Conservation (phyloP, 2,888 invertebrate genomes). For the Eilema griseolum region DNA sequence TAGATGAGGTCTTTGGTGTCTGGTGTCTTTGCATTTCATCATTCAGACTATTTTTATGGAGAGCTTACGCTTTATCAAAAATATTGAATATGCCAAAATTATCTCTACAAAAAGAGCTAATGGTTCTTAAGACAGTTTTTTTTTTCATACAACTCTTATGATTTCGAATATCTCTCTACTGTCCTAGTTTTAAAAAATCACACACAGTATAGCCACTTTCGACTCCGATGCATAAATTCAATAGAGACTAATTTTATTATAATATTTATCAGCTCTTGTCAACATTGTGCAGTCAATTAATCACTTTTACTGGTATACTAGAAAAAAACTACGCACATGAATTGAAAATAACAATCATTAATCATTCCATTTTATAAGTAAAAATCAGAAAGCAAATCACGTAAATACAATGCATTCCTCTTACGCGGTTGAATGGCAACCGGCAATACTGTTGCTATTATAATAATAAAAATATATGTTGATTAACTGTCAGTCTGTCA, state of each 20-base stretch:
- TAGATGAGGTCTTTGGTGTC: too few relatives aligned
- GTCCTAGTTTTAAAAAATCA: too few relatives aligned
- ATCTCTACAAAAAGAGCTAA: too few relatives aligned
- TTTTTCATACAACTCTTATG: too few relatives aligned
- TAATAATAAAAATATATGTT: background rate
- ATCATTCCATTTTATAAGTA: slow-evolving; percentile 12
- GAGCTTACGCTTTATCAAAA: too few relatives aligned
- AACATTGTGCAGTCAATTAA: slow-evolving; percentile 11
- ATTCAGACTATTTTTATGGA: too few relatives aligned
- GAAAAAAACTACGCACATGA: slow-evolving; percentile 14
- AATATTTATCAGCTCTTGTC: background rate
- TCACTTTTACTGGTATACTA: slow-evolving; percentile 14
- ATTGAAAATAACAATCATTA: slow-evolving; percentile 19
- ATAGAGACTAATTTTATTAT: background rate
- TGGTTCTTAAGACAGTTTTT: too few relatives aligned
- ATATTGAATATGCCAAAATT: too few relatives aligned
- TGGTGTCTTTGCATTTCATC: too few relatives aligned
- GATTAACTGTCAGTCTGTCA: background rate
- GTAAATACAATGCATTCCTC: slow-evolving; percentile 15
- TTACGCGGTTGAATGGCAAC: slow-evolving; percentile 5
- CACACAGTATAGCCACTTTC: too few relatives aligned
- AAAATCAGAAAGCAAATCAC: slow-evolving; percentile 12
- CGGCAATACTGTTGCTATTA: background rate
- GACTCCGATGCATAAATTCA: too few relatives aligned
- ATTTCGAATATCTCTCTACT: too few relatives aligned